Base-by-base conservation (phyloP, 2,888 invertebrate species). In the Dolomedes plantarius region DNA sequence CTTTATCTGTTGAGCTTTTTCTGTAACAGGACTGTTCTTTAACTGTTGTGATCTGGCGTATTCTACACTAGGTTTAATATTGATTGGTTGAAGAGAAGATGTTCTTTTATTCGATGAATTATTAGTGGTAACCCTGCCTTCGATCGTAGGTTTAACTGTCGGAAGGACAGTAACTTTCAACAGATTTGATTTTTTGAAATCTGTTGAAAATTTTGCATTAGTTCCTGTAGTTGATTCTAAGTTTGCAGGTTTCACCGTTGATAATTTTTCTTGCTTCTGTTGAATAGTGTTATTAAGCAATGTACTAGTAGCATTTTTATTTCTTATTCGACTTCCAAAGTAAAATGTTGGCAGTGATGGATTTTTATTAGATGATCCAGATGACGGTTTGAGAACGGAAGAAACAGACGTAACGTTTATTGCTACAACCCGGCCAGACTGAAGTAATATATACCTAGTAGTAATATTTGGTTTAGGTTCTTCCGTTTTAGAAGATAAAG, bases 361-460 rank as follows among this genome's bases (percentile, higher is more conserved):
- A 19, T 28, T 32, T 36, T 39, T 32, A 3, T 28, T 36, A 19
- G 11, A 16, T n/a, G 28, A 29, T 11, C 27, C 41, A 23, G 50
- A 36, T 3, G 50, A 27, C 6, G 71, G 23, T 9, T 62, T 71
- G 13, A 39, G 23, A 7, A 76, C 27, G 0, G 39, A 27, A 6
- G 71, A n/a, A 6, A 29, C 77, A 19, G 74, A 78, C 11, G 85
- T 86, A 11, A 86, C 85, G 23, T 86, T 86, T 5, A 86, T 86
- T 11, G 73, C 69, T 1, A 86, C 85, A 11, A 86, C 46, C 39
- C 79, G 68, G 0, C 85, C 85, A 11, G 85, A 86, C 62, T 86
- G 78, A 0, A 86, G 64, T n/a, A 86, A 56, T 19, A 86, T 79
- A 28, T 86, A 86, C 50, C 85, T 50, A 0, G 85, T 86, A n/a